phyloP scores from a whole-genome alignment of 2,888 invertebrate genomes.

The Bembecia ichneumoniformis region DNA sequence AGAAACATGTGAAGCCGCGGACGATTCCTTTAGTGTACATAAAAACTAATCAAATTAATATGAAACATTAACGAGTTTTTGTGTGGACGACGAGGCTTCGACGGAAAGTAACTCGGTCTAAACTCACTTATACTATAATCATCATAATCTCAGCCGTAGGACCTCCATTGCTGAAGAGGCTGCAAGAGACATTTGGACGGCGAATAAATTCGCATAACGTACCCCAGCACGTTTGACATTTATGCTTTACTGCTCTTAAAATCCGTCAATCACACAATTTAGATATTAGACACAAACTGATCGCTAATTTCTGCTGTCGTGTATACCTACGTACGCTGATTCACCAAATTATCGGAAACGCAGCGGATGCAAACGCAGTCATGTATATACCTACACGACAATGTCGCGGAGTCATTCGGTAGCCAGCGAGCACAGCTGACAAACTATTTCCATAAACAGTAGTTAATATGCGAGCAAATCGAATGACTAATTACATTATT shows the following conservation, averaged over 20 bases:
- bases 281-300: conserved; percentile 24
- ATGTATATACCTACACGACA: conserved; percentile 29
- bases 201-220: neutral
- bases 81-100: no score
- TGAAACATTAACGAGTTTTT: no score
- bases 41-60: no score
- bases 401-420: conserved; percentile 24
- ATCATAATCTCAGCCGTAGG: no score
- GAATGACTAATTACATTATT: conserved; percentile 51
- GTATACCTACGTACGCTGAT: conserved; percentile 25
- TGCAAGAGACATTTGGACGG: neutral
- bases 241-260: conserved; percentile 13
- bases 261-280: conserved; percentile 33
- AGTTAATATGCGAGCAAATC: conserved; percentile 37
- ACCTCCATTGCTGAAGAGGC: no score
- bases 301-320: neutral
- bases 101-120: no score
- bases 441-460: conserved; percentile 49
- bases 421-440: conserved; percentile 50
- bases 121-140: no score
- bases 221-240: conserved; percentile 20
- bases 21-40: no score
- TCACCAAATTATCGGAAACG: conserved; percentile 61
- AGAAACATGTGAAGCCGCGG: no score
- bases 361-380: conserved; percentile 48